Evolutionary conservation across 1,140 invertebrate genomes (phyloP).

Genomic region (Drosophila oshimai): DNA sequence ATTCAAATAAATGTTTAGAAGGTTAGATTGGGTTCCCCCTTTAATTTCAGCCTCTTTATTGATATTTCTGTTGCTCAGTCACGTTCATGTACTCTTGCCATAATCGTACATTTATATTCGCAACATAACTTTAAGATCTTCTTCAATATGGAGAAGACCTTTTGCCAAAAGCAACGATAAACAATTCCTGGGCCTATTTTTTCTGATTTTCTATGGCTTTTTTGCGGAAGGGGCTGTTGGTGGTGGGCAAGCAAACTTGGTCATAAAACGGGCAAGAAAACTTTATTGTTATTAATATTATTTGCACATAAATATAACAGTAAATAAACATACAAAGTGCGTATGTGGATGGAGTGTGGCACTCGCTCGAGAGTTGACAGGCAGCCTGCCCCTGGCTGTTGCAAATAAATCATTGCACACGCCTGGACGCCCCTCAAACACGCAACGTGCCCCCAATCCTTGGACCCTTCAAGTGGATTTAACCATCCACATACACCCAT

Average conservation of each 20-base stretch:
- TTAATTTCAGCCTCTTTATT: constrained; percentile 7
- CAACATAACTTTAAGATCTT: constrained; percentile 37
- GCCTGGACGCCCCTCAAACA: constrained; percentile 50
- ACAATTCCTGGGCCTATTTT: constrained; percentile 13
- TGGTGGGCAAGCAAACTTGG: constrained; percentile 26
- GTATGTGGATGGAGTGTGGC: constrained; percentile 10
- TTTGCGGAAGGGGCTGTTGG: background rate
- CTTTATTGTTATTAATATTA: constrained; percentile 62
- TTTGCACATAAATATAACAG: constrained; percentile 53
- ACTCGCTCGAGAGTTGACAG: constrained; percentile 38
- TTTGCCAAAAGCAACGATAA: background rate
- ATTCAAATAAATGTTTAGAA: too few species aligned
- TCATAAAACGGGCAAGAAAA: constrained; percentile 49
- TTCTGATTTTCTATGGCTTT: background rate
- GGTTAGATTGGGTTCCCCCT: background rate
- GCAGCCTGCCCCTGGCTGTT: constrained; percentile 29
- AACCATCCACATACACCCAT: background rate
- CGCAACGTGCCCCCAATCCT: constrained; percentile 32
- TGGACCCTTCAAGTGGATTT: background rate
- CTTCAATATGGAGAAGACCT: background rate
- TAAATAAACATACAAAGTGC: constrained; percentile 44
- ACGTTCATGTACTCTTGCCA: constrained; percentile 6
- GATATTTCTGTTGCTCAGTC: constrained; percentile 4
- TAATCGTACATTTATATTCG: constrained; percentile 45
- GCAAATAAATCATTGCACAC: constrained; percentile 60